These are phyloP conservation scores for Periophthalmodon schlosseri DNA, from an alignment of 2,113 vertebrate species.

Conservation along the genomic window DNA sequence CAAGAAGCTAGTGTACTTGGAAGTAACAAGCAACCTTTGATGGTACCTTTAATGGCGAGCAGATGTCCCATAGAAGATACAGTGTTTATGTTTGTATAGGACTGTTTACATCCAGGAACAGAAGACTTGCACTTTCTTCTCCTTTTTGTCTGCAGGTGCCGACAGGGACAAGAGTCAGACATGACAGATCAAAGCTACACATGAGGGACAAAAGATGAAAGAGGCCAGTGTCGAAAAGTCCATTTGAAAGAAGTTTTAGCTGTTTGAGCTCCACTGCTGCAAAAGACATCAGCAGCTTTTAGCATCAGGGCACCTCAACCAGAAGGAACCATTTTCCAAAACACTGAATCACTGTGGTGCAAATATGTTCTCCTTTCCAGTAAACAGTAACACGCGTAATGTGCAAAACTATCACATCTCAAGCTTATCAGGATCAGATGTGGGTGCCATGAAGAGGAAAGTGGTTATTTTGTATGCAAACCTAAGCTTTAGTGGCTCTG, in stretches of 20 bases:
- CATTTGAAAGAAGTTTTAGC: constrained; percentile 31
- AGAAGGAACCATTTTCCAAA: constrained; percentile 23
- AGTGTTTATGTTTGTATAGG: constrained; percentile 7
- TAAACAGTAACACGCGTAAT: constrained; percentile 40
- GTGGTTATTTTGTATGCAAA: too few relatives aligned
- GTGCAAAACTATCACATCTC: constrained; percentile 12
- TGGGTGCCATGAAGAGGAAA: not conserved
- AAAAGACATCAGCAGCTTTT: constrained; percentile 27
- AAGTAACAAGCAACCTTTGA: constrained; percentile 57
- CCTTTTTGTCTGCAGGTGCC: constrained; percentile 44
- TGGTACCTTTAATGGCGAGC: constrained; percentile 51
- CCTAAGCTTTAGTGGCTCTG: too few relatives aligned
- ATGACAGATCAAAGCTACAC: constrained; percentile 63
- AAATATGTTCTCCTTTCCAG: constrained; percentile 15
- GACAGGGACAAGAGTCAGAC: constrained; percentile 42
- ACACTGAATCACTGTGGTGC: constrained; percentile 16
- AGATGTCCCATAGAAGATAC: constrained; percentile 59
- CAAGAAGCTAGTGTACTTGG: constrained; percentile 56
- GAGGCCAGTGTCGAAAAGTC: constrained; percentile 31
- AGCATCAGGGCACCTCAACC: constrained; percentile 18
- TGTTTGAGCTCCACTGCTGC: constrained; percentile 19
- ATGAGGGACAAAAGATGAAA: constrained; percentile 56
- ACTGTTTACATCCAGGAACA: constrained; percentile 5
- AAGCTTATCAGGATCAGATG: constrained; percentile 14
- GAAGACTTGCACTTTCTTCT: constrained; percentile 41